phyloP scores from a whole-genome alignment of 2,888 invertebrate species.

The Eristalis arbustorum region DNA sequence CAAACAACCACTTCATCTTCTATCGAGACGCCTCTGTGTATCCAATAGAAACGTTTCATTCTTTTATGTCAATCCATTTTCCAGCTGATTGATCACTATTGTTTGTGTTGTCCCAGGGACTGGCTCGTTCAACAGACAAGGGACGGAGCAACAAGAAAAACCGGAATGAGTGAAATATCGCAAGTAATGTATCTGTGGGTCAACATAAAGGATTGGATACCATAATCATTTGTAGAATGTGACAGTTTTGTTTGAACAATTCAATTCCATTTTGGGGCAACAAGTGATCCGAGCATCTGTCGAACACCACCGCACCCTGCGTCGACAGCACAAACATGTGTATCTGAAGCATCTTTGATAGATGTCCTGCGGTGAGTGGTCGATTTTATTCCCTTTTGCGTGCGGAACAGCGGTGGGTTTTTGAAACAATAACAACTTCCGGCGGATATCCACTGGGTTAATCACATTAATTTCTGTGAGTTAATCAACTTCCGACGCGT shows the following conservation, averaged over 20 bases:
- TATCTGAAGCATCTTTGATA: not conserved
- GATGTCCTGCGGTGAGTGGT: not conserved
- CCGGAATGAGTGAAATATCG: not conserved
- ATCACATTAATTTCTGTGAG: not conserved
- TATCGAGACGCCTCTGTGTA: not conserved
- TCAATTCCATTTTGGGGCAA: constrained; percentile 4
- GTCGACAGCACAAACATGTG: not conserved
- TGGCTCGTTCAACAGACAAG: no score
- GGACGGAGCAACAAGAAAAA: not conserved
- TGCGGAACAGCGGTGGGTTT: no score
- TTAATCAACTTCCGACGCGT: not conserved
- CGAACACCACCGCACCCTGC: not conserved
- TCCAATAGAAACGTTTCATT: not conserved
- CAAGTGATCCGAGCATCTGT: not conserved
- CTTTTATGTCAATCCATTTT: constrained; percentile 9
- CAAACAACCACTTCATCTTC: not conserved
- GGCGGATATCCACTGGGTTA: no score
- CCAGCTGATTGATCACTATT: constrained; percentile 22
- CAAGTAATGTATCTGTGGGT: not conserved
- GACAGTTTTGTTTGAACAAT: constrained; percentile 28
- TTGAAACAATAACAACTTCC: no score
- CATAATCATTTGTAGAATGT: constrained; percentile 13
- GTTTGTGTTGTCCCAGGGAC: constrained; percentile 1
- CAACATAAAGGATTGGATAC: constrained; percentile 11
- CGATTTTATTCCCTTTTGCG: not conserved